Base-by-base conservation (phyloP, 2,113 vertebrate genomes). In the Neotoma lepida region DNA sequence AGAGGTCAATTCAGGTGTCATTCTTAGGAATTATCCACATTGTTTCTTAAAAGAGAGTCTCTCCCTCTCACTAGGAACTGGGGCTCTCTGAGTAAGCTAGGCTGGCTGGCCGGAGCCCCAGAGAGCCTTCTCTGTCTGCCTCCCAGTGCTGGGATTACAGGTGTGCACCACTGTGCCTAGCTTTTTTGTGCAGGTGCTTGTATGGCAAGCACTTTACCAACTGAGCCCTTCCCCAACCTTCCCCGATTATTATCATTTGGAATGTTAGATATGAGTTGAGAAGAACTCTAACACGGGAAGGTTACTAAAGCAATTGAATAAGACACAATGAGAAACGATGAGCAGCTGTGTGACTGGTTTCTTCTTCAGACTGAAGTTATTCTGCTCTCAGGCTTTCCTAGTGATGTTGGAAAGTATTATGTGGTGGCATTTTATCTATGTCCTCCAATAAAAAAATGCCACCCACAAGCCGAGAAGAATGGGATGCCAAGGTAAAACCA, bases 371-470 rank as follows among this genome's bases (percentile, higher is more conserved):
- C 44, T 49, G 18, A 33, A 49, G 44, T n/a, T n/a, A 8, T 30
- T 64, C 7, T 44, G 81, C 58, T 68, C 14, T 85, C 30, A 78
- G 13, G 30, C 39, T 1, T 39, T 56, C 41, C 58, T 44, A 82
- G 54, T 90, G 78, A 86, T 81, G 71, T 58, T 46, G 10, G 68
- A 81, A 94, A 81, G 58, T 85, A 35, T n/a, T n/a, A n/a, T n/a
- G n/a, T n/a, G n/a, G n/a, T n/a, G n/a, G n/a, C n/a, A n/a, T n/a
- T n/a, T n/a, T n/a, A n/a, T n/a, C n/a, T n/a, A n/a, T n/a, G n/a
- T n/a, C n/a, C n/a, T n/a, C n/a, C n/a, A n/a, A n/a, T n/a, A n/a
- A n/a, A n/a, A n/a, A n/a, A n/a, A n/a, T n/a, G n/a, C n/a, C n/a
- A n/a, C n/a, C n/a, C n/a, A n/a, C n/a, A n/a, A n/a, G n/a, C n/a